phyloP scores from a whole-genome alignment of 2,888 invertebrate species.

The Cephus nigrinus region DNA sequence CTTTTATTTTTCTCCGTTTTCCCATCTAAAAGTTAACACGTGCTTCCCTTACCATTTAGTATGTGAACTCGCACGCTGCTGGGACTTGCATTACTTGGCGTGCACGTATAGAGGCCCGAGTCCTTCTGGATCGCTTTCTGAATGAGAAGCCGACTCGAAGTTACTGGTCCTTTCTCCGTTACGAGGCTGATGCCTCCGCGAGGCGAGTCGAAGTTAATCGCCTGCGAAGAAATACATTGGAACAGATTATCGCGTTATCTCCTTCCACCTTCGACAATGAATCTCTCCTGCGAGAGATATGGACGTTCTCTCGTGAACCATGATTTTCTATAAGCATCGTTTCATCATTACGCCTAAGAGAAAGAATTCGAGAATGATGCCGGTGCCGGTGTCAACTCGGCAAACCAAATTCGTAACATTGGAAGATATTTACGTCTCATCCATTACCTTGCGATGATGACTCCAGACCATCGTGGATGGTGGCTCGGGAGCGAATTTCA shows the following conservation, averaged over 20 bases:
- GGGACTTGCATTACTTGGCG: constrained; percentile 85
- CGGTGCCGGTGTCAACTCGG: too few relatives aligned
- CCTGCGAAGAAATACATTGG: constrained; percentile 67
- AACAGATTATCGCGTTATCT: neutral
- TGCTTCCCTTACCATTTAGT: constrained; percentile 77
- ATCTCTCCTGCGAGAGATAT: neutral
- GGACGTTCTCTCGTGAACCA: neutral
- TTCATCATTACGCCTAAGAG: neutral
- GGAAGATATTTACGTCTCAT: neutral
- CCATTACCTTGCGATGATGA: constrained; percentile 74
- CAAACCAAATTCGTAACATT: too few relatives aligned
- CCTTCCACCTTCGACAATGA: neutral
- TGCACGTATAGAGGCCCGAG: constrained; percentile 86
- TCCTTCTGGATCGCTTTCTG: constrained; percentile 84
- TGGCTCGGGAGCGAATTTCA: constrained; percentile 83
- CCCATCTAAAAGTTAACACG: constrained; percentile 12
- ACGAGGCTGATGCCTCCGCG: constrained; percentile 89
- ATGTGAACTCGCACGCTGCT: constrained; percentile 86
- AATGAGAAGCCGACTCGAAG: constrained; percentile 84
- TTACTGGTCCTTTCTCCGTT: constrained; percentile 86
- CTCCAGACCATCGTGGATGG: constrained; percentile 85
- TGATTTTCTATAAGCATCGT: neutral
- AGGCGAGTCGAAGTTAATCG: constrained; percentile 91
- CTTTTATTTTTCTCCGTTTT: neutral
- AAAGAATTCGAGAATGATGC: neutral